Evolutionary conservation across 2,888 invertebrate species (phyloP), one percentile per base, ranked within the genome.

Genomic region (Pyrrhosoma nymphula): DNA sequence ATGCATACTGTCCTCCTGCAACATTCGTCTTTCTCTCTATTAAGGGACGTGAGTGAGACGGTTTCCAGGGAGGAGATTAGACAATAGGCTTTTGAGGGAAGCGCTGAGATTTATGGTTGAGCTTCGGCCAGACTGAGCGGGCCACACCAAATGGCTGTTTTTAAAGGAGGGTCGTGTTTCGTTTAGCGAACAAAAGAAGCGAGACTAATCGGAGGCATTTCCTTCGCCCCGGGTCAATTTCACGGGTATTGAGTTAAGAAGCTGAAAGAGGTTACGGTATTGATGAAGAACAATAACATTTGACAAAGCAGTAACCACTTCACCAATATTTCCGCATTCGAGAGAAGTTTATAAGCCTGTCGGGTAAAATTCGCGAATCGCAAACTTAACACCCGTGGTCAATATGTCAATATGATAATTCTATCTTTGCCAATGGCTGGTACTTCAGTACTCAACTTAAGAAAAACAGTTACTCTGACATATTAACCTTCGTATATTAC

Each of bases 71-170:
- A 69, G n/a, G 12, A 69, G 63, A 91, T 91, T 60, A 91, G 91
- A 91, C 91, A 91, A 91, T 91, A 56, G 91, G 91, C 91, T 30
- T n/a, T 56, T 16, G 63, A 63, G 63, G 35, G 12, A 56, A 91
- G 35, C 39, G 35, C 23, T 30, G 63, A 63, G 91, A 91, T 91
- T 91, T 91, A 91, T 63, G 91, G n/a, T 23, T n/a, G 10, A 0
- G 18, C 60, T 60, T 20, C 16, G 20, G 60, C 12, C n/a, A 26
- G 69, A 20, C n/a, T 23, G 20, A 69, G 69, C 26, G n/a, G 69
- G 69, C 69, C n/a, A 8, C n/a, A n/a, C 10, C 6, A 69, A 69
- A n/a, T 14, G 69, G 69, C 20, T 26, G 10, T n/a, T 60, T 60
- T 60, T 20, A 60, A 14, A 6, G 69, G 69, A 69, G 20, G n/a